phyloP scores from a whole-genome alignment of 2,888 invertebrate genomes.

The Creontiades dilutus region DNA sequence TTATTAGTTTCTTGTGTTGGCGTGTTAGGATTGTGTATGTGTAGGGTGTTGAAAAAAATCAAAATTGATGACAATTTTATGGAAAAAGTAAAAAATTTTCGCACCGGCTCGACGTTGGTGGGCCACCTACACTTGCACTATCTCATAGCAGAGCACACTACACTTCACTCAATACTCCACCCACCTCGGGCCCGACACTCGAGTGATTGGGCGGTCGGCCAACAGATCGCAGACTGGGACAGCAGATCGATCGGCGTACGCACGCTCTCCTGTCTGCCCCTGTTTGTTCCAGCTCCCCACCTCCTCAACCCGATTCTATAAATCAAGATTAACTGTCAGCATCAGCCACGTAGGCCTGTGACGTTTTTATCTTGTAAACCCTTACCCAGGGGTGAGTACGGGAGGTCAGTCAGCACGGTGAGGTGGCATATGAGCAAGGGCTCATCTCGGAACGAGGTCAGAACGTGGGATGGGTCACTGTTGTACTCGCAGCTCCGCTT shows the following conservation, averaged over 20 bases:
- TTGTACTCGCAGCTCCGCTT: no score
- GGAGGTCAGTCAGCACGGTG: slow-evolving; percentile 25
- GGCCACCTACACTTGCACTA: slow-evolving; percentile 66
- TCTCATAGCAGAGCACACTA: slow-evolving; percentile 67
- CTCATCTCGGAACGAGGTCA: background rate
- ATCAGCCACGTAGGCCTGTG: slow-evolving; percentile 10
- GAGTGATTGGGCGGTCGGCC: slow-evolving; percentile 23
- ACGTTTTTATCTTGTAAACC: slow-evolving; percentile 18
- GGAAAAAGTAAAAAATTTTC: slow-evolving; percentile 49
- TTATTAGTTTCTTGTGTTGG: background rate
- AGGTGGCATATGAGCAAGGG: background rate
- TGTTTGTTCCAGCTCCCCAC: slow-evolving; percentile 20
- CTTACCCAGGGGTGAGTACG: background rate
- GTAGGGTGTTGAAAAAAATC: background rate
- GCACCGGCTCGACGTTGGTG: slow-evolving; percentile 70
- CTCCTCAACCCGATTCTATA: background rate
- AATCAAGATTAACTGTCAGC: slow-evolving; percentile 36
- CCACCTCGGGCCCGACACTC: slow-evolving; percentile 54
- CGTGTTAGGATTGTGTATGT: background rate
- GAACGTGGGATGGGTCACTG: background rate
- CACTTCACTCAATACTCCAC: slow-evolving; percentile 70
- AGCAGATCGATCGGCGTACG: slow-evolving; percentile 69
- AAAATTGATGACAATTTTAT: background rate
- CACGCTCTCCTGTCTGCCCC: slow-evolving; percentile 52
- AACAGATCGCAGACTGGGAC: slow-evolving; percentile 40